Base-by-base conservation (phyloP, 2,113 vertebrate species). In the Harpagus bidentatus region DNA sequence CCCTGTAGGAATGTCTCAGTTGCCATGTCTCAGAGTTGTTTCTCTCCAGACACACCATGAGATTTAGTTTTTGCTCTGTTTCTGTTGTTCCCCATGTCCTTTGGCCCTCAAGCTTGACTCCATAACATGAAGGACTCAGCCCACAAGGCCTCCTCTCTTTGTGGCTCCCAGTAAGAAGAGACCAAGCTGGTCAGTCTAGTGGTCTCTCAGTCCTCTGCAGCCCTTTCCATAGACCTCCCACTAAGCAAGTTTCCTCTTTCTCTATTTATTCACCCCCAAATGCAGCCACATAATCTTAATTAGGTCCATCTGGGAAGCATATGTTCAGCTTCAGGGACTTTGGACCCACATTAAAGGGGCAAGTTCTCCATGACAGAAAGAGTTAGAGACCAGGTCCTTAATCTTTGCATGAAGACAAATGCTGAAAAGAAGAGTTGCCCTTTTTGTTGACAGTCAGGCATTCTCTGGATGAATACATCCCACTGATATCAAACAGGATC, bases 251-350 rank as follows among this genome's bases (percentile, higher is more conserved):
- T 96, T 96, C 70, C 73, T 93, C 36, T 78, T 91, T 88, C 59
- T 89, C 14, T 94, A 40, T 87, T 94, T 95, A 87, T 94, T 96
- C 90, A 94, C 93, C 93, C 77, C 84, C 78, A 90, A 96, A 94
- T 90, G 40, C 56, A 1, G 1, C 84, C 78, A 94, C 36, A 79
- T 76, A 97, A 16, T 79, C 78, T 69, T 96, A 90, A 91, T 80
- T 76, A 85, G 61, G 81, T 95, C 38, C 78, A 85, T 82, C 90
- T 97, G 96, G 73, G 74, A 80, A 91, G 70, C 95, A 85, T 29
- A 94, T 96, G 95, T 77, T 96, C 84, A 36, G 34, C 80, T 78
- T 42, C 63, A 96, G 45, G 78, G 82, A 87, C 87, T 95, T 96
- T 90, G 90, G 93, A 90, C 78, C 82, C 70, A 93, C 90, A 91